These are phyloP conservation scores for Nixonia krombeini DNA, from an alignment of 1,140 invertebrate species.

Conservation along the genomic window DNA sequence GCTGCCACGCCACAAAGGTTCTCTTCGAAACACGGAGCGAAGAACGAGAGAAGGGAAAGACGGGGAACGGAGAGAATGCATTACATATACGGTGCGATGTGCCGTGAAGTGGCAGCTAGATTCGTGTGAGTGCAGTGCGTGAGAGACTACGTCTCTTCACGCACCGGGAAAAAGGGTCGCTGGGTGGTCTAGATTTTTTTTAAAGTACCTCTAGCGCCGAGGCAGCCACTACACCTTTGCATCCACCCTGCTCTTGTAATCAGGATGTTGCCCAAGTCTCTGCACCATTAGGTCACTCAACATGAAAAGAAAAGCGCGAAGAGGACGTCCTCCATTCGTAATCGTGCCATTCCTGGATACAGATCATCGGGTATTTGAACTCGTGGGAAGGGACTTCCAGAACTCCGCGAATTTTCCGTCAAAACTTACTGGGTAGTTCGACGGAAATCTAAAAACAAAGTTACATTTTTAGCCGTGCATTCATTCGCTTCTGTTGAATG, in stretches of 20 bases:
- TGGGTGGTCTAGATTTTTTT: slow-evolving; percentile 66
- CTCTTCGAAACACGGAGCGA: slow-evolving; percentile 11
- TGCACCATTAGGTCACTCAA: slow-evolving; percentile 2
- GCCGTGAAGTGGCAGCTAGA: slow-evolving; percentile 41
- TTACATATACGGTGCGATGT: slow-evolving; percentile 32
- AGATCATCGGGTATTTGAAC: neutral
- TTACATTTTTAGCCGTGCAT: no score
- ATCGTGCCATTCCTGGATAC: neutral
- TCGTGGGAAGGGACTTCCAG: no score
- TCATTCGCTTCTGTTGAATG: no score
- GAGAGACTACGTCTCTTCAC: slow-evolving; percentile 47
- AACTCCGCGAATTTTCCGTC: no score
- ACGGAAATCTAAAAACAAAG: no score
- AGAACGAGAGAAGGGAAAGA: neutral
- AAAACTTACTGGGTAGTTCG: no score
- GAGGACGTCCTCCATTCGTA: neutral
- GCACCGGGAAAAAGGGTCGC: slow-evolving; percentile 56
- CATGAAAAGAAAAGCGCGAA: neutral
- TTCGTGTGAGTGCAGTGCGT: slow-evolving; percentile 29
- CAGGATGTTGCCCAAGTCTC: slow-evolving; percentile 4
- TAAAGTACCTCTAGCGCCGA: slow-evolving; percentile 47
- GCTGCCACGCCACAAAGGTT: slow-evolving; percentile 12
- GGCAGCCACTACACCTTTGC: slow-evolving; percentile 6
- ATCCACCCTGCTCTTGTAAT: slow-evolving; percentile 4
- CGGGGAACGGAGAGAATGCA: neutral